A percentile compares a stretch with the other conserved stretches of the same genome.
These are phyloP conservation scores for Meiosimyza platycephala DNA, from an alignment of 2,888 invertebrate species.

Conservation along the genomic window DNA sequence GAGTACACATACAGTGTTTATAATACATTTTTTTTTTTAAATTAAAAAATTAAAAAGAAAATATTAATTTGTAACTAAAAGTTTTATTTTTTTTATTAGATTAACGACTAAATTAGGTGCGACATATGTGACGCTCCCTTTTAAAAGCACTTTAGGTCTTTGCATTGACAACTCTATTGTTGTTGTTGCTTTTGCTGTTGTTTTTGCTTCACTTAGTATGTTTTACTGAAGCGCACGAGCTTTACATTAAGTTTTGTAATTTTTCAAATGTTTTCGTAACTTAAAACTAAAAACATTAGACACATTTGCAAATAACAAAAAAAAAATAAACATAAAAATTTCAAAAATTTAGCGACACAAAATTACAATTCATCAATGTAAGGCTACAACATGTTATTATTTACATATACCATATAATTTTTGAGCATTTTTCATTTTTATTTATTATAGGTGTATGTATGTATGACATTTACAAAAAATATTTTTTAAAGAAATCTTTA, in stretches of 20 bases:
- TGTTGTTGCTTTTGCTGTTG: neutral
- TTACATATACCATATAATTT: neutral
- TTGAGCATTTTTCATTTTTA: constrained; percentile 4
- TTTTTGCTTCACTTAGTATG: no score
- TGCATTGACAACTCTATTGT: neutral
- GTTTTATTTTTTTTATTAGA: no score
- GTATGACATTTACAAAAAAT: constrained; percentile 2
- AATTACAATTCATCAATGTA: constrained; percentile 51
- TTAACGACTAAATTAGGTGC: constrained; percentile 10
- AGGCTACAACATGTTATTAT: constrained; percentile 40
- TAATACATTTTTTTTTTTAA: constrained; percentile 17
- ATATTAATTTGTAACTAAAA: no score
- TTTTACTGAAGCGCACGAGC: constrained; percentile 32
- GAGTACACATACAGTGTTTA: neutral
- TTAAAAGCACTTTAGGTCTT: constrained; percentile 9
- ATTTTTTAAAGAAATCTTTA: constrained; percentile 6
- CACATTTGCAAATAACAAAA: constrained; percentile 13
- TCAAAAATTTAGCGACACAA: constrained; percentile 23
- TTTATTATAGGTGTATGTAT: neutral
- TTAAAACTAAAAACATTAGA: constrained; percentile 32
- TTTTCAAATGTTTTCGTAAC: constrained; percentile 28
- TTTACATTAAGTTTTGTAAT: constrained; percentile 50
- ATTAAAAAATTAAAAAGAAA: neutral
- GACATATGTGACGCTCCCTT: neutral
- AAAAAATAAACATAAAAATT: constrained; percentile 24